Evolutionary conservation across 2,888 invertebrate genomes (phyloP).

Genomic region (Creontiades dilutus): DNA sequence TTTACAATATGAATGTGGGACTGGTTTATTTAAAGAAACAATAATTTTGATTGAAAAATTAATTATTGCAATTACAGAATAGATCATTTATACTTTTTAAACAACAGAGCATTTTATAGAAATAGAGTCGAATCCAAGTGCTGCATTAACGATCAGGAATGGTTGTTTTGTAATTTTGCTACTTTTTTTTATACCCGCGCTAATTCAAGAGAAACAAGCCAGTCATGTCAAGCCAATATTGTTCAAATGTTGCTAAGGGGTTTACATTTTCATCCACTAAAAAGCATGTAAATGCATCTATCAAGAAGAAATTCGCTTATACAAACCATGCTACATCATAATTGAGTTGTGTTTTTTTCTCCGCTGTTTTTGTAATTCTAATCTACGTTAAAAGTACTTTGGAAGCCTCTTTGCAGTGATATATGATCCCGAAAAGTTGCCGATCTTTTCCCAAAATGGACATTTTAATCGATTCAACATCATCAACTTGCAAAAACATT

Average conservation of each 20-base stretch:
- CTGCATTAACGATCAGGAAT: not conserved
- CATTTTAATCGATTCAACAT: too few species aligned
- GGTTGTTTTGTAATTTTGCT: not conserved
- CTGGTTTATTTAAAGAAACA: too few species aligned
- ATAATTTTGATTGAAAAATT: too few species aligned
- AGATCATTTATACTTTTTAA: too few species aligned
- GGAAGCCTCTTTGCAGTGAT: too few species aligned
- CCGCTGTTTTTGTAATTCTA: not conserved
- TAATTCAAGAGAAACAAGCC: conserved; percentile 25
- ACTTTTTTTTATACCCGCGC: not conserved
- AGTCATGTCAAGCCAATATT: conserved; percentile 6
- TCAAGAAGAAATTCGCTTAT: not conserved
- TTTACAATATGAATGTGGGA: too few species aligned
- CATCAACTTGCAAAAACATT: too few species aligned
- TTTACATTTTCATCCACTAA: conserved; percentile 6
- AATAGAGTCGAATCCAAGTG: not conserved
- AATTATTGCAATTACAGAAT: too few species aligned
- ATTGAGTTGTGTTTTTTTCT: not conserved
- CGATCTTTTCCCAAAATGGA: too few species aligned
- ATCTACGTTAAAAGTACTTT: too few species aligned
- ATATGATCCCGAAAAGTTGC: too few species aligned
- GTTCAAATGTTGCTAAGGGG: not conserved
- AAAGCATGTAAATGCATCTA: not conserved
- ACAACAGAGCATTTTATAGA: too few species aligned
- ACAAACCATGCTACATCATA: conserved; percentile 19